phyloP scores from a whole-genome alignment of 1,140 invertebrate genomes.

The Bombus soroeensis region DNA sequence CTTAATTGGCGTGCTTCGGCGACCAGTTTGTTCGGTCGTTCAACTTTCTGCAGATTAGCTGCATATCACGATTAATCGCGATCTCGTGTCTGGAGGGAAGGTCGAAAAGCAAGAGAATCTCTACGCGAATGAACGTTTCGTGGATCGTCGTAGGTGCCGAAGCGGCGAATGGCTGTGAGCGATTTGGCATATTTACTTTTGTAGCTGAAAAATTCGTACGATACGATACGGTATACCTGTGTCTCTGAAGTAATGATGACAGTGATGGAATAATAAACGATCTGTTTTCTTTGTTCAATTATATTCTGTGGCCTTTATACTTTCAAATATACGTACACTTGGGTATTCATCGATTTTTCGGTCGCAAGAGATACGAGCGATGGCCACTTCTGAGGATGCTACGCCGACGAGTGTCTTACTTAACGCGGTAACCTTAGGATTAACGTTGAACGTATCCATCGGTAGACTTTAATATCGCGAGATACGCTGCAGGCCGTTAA shows the following conservation, averaged over 20 bases:
- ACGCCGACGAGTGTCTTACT: not conserved
- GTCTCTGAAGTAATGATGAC: too few relatives aligned
- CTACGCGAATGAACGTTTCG: too few relatives aligned
- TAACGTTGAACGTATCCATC: too few relatives aligned
- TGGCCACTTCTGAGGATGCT: too few relatives aligned
- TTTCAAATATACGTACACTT: not conserved
- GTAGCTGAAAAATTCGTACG: too few relatives aligned
- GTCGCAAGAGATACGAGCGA: too few relatives aligned
- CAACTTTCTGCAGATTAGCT: not conserved
- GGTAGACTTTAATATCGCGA: not conserved
- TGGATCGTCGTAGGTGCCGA: too few relatives aligned
- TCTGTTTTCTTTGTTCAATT: accelerated
- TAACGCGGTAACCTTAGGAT: not conserved
- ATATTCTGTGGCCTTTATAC: accelerated
- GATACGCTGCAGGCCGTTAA: conserved; percentile 35
- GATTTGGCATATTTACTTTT: too few relatives aligned
- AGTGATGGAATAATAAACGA: accelerated
- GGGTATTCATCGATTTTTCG: accelerated
- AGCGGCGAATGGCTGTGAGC: accelerated
- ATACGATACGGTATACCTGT: accelerated
- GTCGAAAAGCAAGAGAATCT: accelerated
- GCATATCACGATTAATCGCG: not conserved
- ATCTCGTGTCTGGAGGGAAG: too few relatives aligned
- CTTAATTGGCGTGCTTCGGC: not conserved
- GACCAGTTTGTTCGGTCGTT: not conserved